phyloP scores from a whole-genome alignment of 92 coral and sea anemone species.

The Epizoanthus fatuus region DNA sequence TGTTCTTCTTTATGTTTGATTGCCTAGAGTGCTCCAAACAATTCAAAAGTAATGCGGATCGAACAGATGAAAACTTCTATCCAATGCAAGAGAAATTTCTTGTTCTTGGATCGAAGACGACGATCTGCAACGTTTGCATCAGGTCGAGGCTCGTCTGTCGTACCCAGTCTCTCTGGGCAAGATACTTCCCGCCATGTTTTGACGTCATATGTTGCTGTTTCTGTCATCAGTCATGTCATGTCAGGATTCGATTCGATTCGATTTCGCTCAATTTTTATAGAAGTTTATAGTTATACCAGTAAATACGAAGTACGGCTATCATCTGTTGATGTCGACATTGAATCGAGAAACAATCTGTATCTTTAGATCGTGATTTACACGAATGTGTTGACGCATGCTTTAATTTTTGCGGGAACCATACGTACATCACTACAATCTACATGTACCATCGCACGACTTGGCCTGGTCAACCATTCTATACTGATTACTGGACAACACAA shows the following conservation, averaged over 20 bases:
- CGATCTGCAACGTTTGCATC: constrained; percentile 44
- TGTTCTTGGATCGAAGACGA: constrained; percentile 25
- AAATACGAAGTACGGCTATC: background rate
- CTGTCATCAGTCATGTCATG: no score
- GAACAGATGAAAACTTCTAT: constrained; percentile 43
- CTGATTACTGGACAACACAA: background rate
- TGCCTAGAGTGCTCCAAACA: constrained; percentile 14
- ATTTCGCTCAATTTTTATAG: no score
- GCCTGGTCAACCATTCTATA: background rate
- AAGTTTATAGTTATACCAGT: no score
- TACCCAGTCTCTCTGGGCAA: constrained; percentile 1
- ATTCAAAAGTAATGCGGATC: constrained; percentile 50
- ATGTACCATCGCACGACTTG: no score
- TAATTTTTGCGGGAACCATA: no score
- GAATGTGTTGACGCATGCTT: background rate
- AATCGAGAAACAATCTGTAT: no score
- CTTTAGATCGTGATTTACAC: background rate
- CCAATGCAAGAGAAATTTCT: background rate
- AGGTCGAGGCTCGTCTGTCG: constrained; percentile 8
- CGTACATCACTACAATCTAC: no score
- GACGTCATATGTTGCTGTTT: background rate
- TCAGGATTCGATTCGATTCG: no score
- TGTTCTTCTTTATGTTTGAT: constrained; percentile 1
- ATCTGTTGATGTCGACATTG: no score
- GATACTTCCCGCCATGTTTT: background rate